Base-by-base conservation (phyloP, 2,888 invertebrate genomes). In the Ochropleura plecta region DNA sequence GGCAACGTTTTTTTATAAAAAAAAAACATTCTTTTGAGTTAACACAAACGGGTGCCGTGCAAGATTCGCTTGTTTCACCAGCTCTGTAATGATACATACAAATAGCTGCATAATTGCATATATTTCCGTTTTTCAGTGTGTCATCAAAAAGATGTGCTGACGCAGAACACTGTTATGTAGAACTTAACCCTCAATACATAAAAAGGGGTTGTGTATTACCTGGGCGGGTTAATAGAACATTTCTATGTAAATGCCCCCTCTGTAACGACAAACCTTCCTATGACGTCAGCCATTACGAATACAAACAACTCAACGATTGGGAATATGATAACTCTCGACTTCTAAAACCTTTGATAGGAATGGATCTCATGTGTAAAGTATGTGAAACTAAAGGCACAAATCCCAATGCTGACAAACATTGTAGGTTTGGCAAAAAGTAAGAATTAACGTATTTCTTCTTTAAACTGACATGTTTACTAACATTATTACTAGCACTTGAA, bases 211-310 rank as follows among this genome's bases (percentile, higher is more conserved):
- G 95, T 88, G 74, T 89, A 46, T 76, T 89, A 80, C 91, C 90
- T 85, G 88, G 84, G 46, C 88, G 87, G 79, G 60, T 93, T 75
- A 94, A 93, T 76, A 91, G 90, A 82, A 94, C 93, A 76, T 94
- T 94, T 88, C 86, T 91, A 85, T 95, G 95, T 88, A 95, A 94
- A 89, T 95, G 95, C 83, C 93, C 92, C 57, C 83, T 95, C 53
- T 95, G 95, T 84, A 95, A 95, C 86, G 92, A 94, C 85, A 95
- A 94, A 88, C 91, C 93, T 75, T 89, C 90, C 30, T 81, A 86
- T 67, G 91, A 93, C 65, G 69, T 79, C 71, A 81, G 85, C 70
- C 91, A 91, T 88, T 95, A 92, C 82, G 89, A 91, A 60, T 95
- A 95, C 85, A 88, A 83, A 65, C 88, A 83, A 68, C 66, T 92